Conservation (phyloP, 2,888 invertebrate species). For the Epinotia ramella region DNA sequence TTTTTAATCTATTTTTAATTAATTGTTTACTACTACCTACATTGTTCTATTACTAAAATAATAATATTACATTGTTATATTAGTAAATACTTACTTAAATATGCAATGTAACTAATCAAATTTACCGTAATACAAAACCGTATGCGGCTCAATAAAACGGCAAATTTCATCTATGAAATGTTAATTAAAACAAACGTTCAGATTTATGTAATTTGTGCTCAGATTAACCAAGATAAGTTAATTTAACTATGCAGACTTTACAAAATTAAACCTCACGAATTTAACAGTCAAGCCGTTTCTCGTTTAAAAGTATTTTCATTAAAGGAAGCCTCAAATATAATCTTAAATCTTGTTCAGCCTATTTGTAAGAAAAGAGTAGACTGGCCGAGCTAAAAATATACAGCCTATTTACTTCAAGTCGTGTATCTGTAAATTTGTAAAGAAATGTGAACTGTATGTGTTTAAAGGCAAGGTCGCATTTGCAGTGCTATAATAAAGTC, state of each 20-base stretch:
- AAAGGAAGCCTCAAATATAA: slow-evolving; percentile 31
- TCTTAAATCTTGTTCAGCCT: slow-evolving; percentile 23
- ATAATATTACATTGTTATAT: too few relatives aligned
- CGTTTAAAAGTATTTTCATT: slow-evolving; percentile 18
- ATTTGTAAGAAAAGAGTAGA: slow-evolving; percentile 20
- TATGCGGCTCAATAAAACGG: too few relatives aligned
- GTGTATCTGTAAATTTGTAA: neutral
- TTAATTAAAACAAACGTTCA: neutral
- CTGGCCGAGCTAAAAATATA: slow-evolving; percentile 24
- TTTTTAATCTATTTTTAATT: too few relatives aligned
- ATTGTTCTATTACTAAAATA: too few relatives aligned
- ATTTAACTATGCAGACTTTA: neutral
- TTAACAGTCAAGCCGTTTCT: neutral
- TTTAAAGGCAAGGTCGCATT: neutral
- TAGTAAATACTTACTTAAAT: too few relatives aligned
- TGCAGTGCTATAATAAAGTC: neutral
- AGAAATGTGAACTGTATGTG: neutral
- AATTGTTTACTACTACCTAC: too few relatives aligned
- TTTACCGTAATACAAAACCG: too few relatives aligned
- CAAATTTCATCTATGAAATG: neutral
- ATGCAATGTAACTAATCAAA: too few relatives aligned
- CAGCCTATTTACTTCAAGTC: slow-evolving; percentile 2
- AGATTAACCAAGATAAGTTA: slow-evolving; percentile 1
- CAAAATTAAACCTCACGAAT: slow-evolving; percentile 19
- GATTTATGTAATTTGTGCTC: neutral